Percentiles rank a stretch among this genome's conserved stretches.
Evolutionary conservation across 2,888 invertebrate genomes (phyloP).

Genomic region (Punctoribates punctum): DNA sequence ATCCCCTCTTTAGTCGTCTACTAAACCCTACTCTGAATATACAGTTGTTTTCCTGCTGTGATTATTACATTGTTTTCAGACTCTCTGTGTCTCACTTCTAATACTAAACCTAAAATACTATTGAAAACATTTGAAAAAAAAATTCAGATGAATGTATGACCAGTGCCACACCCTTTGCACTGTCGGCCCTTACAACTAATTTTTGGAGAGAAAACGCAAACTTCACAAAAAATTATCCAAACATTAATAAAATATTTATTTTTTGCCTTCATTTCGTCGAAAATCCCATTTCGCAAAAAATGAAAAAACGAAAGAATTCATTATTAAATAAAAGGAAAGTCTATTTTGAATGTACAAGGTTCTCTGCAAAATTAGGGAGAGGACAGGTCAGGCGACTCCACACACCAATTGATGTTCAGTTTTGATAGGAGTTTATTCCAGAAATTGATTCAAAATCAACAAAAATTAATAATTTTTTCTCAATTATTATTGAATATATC

Average conservation of each 20-base stretch:
- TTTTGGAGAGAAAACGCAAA: constrained; percentile 23
- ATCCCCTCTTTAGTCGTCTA: not conserved
- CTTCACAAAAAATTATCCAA: not conserved
- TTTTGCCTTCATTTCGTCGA: constrained; percentile 10
- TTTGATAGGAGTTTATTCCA: not conserved
- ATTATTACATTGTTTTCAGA: not conserved
- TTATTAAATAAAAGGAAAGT: no score
- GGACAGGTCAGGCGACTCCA: no score
- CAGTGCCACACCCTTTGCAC: constrained; percentile 12
- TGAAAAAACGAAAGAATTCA: not conserved
- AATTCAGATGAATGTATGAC: constrained; percentile 13
- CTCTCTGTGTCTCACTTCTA: not conserved
- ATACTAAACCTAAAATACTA: not conserved
- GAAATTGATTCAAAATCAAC: not conserved
- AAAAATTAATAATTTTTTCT: constrained; percentile 9
- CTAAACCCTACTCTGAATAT: not conserved
- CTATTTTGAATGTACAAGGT: no score
- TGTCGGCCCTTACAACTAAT: constrained; percentile 5
- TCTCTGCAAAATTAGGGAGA: no score
- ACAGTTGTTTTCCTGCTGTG: constrained; percentile 23
- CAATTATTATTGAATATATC: not conserved
- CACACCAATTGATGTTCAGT: no score
- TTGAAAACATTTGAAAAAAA: not conserved
- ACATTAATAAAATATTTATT: constrained; percentile 23
- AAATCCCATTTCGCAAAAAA: constrained; percentile 25